Base-by-base conservation (phyloP, 2,113 vertebrate species). In the Pongo pygmaeus region DNA sequence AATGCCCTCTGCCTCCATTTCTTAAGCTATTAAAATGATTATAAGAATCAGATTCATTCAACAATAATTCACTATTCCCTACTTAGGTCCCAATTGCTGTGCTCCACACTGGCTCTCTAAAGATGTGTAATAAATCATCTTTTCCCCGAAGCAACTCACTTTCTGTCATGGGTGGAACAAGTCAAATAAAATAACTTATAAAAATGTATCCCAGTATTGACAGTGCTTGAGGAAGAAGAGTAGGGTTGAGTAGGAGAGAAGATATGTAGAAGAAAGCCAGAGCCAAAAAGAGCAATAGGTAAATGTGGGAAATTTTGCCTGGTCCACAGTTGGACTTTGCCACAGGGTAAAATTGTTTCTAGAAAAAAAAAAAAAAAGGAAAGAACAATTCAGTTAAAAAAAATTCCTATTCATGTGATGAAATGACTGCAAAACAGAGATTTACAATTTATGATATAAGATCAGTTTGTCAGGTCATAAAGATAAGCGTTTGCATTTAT, bases 391-490 rank as follows among this genome's bases (percentile, higher is more conserved):
- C 46, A 50, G 0, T n/a, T 52, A 69, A 70, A 93, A 64, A 38
- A 43, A 70, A 55, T 27, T 75, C 11, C 6, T 87, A 35, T 94
- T 81, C 80, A 43, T 11, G 84, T 89, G 74, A 93, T 57, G 27
- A 88, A 93, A 77, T 89, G 61, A 72, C 52, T 79, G 52, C 69
- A 92, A 84, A 94, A 43, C 6, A 83, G 46, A 95, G 70, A 61
- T 80, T 84, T 92, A 59, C 61, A 17, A 97, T 92, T 84, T 92
- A 48, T 69, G 10, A 97, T 90, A 84, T 78, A 81, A 84, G n/a
- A 90, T 97, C 46, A 35, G 20, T 72, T 95, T n/a, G 61, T 84
- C 43, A 67, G 30, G 32, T 78, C 38, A 84, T 72, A 90, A 52
- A 93, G 61, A 91, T 94, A 96, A 91, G 40, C 8, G 67, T 91